Evolutionary conservation across 1,140 invertebrate species (phyloP), one percentile per base, ranked within the genome.

Genomic region (Atopsyche davidsoni): DNA sequence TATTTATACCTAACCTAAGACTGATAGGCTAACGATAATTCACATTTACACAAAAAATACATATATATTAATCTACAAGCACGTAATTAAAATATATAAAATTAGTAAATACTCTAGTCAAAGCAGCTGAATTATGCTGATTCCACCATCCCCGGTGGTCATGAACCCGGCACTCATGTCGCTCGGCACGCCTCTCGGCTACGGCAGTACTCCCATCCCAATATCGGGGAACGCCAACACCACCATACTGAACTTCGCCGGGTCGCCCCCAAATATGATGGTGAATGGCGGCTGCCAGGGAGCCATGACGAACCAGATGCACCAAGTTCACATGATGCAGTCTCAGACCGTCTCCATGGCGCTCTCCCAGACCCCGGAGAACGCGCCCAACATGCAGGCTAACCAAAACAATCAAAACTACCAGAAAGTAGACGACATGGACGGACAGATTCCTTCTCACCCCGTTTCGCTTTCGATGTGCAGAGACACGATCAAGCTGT

Each of bases 401-500:
- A 11, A 31, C 22, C 2, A 32, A n/a, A n/a, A n/a, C n/a, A n/a
- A n/a, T n/a, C n/a, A n/a, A n/a, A n/a, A 34, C 13, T 21, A 45
- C 7, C 43, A 45, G 35, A 28, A 7, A 13, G 13, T 28, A 13
- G 25, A 7, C 19, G n/a, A 28, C n/a, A 28, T 35, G 34, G 16
- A 35, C 13, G 18, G 17, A 13, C 9, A 46, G 25, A 18, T 35
- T 7, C 16, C 39, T 14, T 24, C 43, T 25, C 46, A 38, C 4
- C 56, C 56, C 0, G 25, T 62, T 36, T 70, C 69, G 1, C 65
- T 63, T 4, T 67, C 71, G 2, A 70, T 70, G 14, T 69, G 72
- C 4, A 72, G 71, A 49, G 77, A 79, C 53, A 83, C 88, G 14
- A 80, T 92, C 35, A 93, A 93, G 69, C 75, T 94, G 23, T 94